Evolutionary conservation across 2,888 invertebrate genomes (phyloP).

Genomic region (Phasia obesa): DNA sequence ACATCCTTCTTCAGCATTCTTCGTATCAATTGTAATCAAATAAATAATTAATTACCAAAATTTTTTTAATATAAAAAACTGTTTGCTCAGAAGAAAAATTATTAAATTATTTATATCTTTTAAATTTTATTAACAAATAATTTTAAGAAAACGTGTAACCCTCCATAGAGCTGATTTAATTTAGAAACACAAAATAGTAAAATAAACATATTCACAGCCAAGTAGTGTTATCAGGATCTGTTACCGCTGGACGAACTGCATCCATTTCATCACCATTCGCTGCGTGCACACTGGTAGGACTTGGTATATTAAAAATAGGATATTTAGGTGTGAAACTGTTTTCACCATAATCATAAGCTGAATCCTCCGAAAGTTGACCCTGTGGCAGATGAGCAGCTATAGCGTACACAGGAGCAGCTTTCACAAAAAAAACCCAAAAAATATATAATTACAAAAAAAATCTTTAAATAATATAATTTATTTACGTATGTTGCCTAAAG

Average conservation of each 20-base stretch:
- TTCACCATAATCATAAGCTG: constrained; percentile 72
- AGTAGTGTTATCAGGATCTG: constrained; percentile 72
- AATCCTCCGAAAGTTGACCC: constrained; percentile 67
- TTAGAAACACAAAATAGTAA: too few relatives aligned
- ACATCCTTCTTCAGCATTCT: too few relatives aligned
- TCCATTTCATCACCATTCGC: constrained; percentile 29
- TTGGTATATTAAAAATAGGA: constrained; percentile 75
- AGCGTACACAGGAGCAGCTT: constrained; percentile 80
- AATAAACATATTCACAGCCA: constrained; percentile 68
- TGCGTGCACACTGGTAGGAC: constrained; percentile 37
- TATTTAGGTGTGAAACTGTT: constrained; percentile 75
- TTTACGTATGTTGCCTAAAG: constrained; percentile 73
- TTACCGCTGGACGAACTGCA: constrained; percentile 5
- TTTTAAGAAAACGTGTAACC: too few relatives aligned
- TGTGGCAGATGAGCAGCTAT: constrained; percentile 77
- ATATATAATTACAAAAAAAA: background rate
- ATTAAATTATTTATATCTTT: too few relatives aligned
- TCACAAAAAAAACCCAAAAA: background rate
- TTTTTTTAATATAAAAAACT: too few relatives aligned
- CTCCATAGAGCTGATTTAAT: too few relatives aligned
- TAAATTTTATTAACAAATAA: too few relatives aligned
- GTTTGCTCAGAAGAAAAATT: too few relatives aligned
- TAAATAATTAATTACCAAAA: too few relatives aligned
- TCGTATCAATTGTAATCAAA: too few relatives aligned
- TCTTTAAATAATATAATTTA: background rate